Evolutionary conservation across 2,113 vertebrate species (phyloP), one percentile per base, ranked within the genome.

Genomic region (Phyllopteryx taeniolatus): DNA sequence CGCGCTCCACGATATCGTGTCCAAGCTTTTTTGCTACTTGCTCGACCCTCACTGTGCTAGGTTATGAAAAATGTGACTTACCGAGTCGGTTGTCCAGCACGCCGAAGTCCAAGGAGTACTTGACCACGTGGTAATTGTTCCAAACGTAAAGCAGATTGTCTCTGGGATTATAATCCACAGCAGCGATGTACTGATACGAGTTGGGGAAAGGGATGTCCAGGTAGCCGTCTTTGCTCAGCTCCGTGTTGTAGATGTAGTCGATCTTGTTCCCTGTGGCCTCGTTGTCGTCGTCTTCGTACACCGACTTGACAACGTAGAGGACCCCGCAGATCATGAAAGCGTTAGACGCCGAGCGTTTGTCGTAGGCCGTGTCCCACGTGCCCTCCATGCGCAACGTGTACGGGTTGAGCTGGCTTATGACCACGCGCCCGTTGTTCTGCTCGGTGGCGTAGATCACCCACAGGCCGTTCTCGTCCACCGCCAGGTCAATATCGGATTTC

Each of bases 281-380:
- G 10, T 98, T 99, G 86, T 99, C 98, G 0, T 99, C 98, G 19
- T 99, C 98, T 88, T 99, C 98, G 15, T 99, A 99, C 12, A 99
- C 98, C 0, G 95, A 96, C 84, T 96, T 98, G 39, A 99, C 94
- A 47, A 99, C 98, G 1, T 99, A 99, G 22, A 99, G 93, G 91
- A 99, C 95, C 22, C 98, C 98, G 81, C 98, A 99, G 76, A 99
- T 96, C 98, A 99, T 99, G 86, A 99, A 99, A n/a, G 98, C 96
- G 0, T 99, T 99, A 64, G 98, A 99, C 22, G 98, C 98, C 0
- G 98, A 99, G 62, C 98, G 93, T 82, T 99, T 99, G 88, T 99
- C 98, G 33, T 99, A 99, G 0, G 95, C 94, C 0, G 98, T 99
- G 90, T 99, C 97, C 98, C 98, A 99, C 0, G 97, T 98, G 49